Conservation (phyloP, 2,888 invertebrate species). For the Apoda limacodes region DNA sequence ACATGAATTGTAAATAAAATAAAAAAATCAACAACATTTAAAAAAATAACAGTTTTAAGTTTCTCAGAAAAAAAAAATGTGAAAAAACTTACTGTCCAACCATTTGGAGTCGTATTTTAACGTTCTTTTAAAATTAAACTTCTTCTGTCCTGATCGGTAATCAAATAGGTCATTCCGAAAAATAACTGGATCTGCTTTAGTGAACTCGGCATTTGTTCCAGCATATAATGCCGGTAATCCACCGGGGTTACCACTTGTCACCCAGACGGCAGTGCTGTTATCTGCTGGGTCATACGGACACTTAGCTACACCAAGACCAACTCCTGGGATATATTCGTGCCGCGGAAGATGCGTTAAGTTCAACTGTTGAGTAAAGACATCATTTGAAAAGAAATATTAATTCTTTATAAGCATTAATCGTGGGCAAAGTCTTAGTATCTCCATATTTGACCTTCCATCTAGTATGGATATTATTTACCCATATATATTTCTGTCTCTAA, state of each 20-base stretch:
- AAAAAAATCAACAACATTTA: background rate
- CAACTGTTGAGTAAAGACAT: conserved; percentile 43
- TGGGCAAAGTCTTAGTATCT: too few relatives aligned
- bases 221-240: conserved; percentile 75
- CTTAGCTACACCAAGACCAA: conserved; percentile 76
- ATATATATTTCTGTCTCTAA: too few relatives aligned
- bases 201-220: conserved; percentile 79
- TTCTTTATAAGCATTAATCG: too few relatives aligned
- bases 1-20: background rate
- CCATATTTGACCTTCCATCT: too few relatives aligned
- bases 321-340: conserved; percentile 72
- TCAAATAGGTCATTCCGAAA: conserved; percentile 76
- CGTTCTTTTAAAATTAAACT: conserved; percentile 74
- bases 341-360: conserved; percentile 68
- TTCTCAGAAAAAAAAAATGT: too few relatives aligned
- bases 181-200: conserved; percentile 79
- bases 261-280: conserved; percentile 81
- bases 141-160: conserved; percentile 69
- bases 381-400: too few relatives aligned
- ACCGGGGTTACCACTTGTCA: conserved; percentile 76
- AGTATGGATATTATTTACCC: too few relatives aligned
- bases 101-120: conserved; percentile 79
- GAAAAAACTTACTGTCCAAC: conserved; percentile 73
- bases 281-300: conserved; percentile 81
- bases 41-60: too few relatives aligned